A percentile compares a stretch with the other conserved stretches of the same genome.
Evolutionary conservation across 92 coral and sea anemone species (phyloP).

Genomic region (Parazoanthus swiftii): DNA sequence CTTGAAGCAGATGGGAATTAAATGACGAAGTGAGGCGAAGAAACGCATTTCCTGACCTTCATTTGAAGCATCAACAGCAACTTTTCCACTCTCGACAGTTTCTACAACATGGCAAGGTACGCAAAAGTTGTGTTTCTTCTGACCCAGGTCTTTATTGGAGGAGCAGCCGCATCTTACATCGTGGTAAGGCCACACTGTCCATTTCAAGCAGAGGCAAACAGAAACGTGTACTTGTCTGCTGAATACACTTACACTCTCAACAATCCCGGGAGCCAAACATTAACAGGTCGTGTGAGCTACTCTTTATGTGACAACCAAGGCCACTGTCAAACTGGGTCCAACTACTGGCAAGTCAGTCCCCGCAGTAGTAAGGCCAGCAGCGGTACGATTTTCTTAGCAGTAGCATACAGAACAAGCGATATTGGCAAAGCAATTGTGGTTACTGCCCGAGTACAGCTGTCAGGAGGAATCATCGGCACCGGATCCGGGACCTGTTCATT

Average conservation of each 20-base stretch:
- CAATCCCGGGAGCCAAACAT: constrained; percentile 6
- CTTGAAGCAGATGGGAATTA: neutral
- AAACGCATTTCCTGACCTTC: neutral
- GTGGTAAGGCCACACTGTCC: constrained; percentile 4
- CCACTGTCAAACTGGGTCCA: neutral
- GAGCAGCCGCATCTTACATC: neutral
- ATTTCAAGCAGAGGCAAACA: constrained; percentile 10
- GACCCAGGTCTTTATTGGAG: neutral
- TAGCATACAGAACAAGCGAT: neutral
- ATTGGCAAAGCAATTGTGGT: neutral
- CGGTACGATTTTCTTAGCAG: neutral
- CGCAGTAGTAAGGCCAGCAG: neutral
- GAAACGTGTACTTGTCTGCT: neutral
- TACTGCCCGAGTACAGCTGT: neutral
- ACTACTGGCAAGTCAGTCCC: neutral
- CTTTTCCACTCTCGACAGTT: neutral
- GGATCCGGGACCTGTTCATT: constrained; percentile 6
- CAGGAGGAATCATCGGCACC: neutral
- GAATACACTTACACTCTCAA: constrained; percentile 10
- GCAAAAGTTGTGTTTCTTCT: neutral
- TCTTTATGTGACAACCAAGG: constrained; percentile 12
- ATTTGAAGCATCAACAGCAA: neutral
- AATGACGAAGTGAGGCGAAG: neutral
- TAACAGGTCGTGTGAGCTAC: neutral
- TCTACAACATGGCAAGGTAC: neutral